Conservation (phyloP, 30 jellyfish, hydroid and myxozoan species). For the Rhopilema esculentum region DNA sequence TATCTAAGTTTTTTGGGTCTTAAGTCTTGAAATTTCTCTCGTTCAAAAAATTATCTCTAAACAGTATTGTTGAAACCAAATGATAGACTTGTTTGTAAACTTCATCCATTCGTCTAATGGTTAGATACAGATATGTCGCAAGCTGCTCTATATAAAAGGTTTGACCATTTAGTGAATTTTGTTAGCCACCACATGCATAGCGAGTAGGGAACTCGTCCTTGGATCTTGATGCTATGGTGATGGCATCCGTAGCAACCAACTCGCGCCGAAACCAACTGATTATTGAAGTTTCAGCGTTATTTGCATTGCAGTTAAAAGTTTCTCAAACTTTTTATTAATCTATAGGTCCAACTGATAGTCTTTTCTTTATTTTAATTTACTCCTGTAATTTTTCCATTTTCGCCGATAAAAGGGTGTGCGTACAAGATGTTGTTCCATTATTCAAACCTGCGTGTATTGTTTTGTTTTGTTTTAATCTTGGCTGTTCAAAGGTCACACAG, state of each 20-base stretch:
- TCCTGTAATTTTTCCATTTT: too few species aligned
- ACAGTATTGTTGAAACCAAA: neutral
- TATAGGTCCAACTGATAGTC: too few species aligned
- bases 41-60: neutral
- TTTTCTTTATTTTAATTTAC: too few species aligned
- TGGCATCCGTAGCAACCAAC: constrained; percentile 26
- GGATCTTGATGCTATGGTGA: constrained; percentile 35
- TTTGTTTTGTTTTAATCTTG: neutral
- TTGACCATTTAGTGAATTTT: too few species aligned
- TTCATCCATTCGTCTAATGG: too few species aligned
- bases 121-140: too few species aligned
- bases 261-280: too few species aligned
- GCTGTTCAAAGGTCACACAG: neutral
- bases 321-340: neutral
- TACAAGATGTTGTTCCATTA: too few species aligned
- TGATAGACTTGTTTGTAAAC: neutral
- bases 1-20: too few species aligned
- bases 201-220: neutral
- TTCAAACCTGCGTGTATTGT: too few species aligned
- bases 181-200: constrained; percentile 13
- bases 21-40: too few species aligned
- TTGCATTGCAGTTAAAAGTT: neutral
- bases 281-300: neutral
- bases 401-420: too few species aligned
- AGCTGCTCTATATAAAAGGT: neutral